phyloP scores from a whole-genome alignment of 37 sponge, comb jelly and placozoan species.

The Ianthella basta region DNA sequence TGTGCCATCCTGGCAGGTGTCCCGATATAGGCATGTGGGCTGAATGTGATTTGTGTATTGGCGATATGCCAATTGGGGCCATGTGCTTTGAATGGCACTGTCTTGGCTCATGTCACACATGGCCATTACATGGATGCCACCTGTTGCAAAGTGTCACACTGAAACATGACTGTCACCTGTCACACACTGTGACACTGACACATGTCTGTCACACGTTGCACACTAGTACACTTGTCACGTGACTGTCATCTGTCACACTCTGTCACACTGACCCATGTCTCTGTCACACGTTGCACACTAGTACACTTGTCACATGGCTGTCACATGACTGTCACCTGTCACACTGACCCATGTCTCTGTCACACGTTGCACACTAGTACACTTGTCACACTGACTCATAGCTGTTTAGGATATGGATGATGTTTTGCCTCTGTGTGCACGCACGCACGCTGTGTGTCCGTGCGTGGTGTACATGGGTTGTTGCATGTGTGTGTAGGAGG shows the following conservation, averaged over 20 bases:
- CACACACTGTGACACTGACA: not conserved
- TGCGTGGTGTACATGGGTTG: conserved; percentile 33
- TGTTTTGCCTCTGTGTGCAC: conserved; percentile 20
- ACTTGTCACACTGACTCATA: no score
- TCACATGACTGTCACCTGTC: no score
- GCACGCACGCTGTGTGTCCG: conserved; percentile 22
- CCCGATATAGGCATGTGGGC: no score
- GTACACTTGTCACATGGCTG: not conserved
- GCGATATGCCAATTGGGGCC: no score
- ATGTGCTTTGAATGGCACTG: no score
- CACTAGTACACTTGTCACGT: not conserved
- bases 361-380: not conserved
- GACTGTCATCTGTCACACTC: not conserved
- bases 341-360: not conserved
- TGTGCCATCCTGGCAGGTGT: no score
- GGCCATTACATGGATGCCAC: no score
- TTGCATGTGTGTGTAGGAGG: conserved; percentile 26
- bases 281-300: not conserved
- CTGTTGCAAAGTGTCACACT: no score
- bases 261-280: not conserved
- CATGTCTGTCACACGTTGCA: not conserved
- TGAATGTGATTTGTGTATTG: no score
- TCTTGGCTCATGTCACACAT: no score
- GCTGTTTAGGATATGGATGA: conserved; percentile 48
- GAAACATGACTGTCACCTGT: no score